A percentile compares a stretch with the other conserved stretches of the same genome.
phyloP scores from a whole-genome alignment of 1,140 invertebrate species.

The Anoplolepis gracilipes region DNA sequence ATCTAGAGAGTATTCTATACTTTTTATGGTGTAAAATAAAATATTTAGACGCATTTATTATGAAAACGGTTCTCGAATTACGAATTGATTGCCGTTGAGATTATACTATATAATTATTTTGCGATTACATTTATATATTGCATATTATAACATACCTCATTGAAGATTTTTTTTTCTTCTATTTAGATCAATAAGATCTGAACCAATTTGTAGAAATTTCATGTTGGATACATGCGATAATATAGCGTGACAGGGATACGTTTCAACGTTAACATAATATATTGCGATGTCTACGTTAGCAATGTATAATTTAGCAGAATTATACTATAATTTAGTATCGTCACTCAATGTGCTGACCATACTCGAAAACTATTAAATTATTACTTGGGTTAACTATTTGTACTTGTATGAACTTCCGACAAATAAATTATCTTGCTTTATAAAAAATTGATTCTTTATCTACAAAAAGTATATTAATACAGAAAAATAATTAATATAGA shows the following conservation, averaged over 20 bases:
- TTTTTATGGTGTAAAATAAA: neutral
- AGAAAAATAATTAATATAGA: neutral
- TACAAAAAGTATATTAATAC: neutral
- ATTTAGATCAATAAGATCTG: slow-evolving; percentile 23
- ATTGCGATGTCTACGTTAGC: slow-evolving; percentile 6
- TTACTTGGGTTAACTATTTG: neutral
- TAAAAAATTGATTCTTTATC: neutral
- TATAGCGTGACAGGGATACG: slow-evolving; percentile 1
- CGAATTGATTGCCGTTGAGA: neutral
- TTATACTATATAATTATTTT: neutral
- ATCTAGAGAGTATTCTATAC: neutral
- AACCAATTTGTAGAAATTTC: neutral
- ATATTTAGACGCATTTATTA: neutral
- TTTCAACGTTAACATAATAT: slow-evolving; percentile 35
- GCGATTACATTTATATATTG: neutral
- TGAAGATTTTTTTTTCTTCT: neutral
- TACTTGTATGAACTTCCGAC: too few species aligned
- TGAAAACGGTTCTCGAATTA: neutral
- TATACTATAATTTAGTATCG: too few species aligned
- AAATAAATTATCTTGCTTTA: neutral
- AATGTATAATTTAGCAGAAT: slow-evolving; percentile 40
- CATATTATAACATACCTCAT: neutral
- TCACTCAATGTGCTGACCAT: slow-evolving; percentile 35
- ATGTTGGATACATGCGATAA: neutral
- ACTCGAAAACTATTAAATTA: slow-evolving; percentile 21